These are phyloP conservation scores for Autographa gamma DNA, from an alignment of 2,888 invertebrate genomes.

Conservation along the genomic window DNA sequence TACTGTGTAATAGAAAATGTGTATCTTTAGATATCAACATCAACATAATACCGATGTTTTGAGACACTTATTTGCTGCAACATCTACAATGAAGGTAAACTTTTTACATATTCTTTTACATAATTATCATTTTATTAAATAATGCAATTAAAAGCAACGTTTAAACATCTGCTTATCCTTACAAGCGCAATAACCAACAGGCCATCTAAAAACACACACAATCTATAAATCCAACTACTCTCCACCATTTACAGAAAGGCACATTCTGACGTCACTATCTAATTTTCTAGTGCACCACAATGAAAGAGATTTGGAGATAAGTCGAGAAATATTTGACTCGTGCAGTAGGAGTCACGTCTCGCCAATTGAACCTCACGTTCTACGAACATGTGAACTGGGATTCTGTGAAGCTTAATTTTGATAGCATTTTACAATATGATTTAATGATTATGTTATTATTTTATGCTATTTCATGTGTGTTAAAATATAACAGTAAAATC, in stretches of 20 bases:
- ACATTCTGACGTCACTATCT: neutral
- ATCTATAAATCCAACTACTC: neutral
- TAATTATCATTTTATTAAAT: no score
- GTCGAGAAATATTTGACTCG: conserved; percentile 28
- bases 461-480: neutral
- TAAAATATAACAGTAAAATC: neutral
- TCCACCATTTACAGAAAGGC: neutral
- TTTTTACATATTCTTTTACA: no score
- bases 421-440: conserved; percentile 6
- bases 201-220: neutral
- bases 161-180: no score
- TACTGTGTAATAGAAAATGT: no score
- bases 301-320: conserved; percentile 26
- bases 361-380: conserved; percentile 35
- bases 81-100: no score
- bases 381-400: conserved; percentile 18
- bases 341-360: conserved; percentile 31
- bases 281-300: conserved; percentile 8
- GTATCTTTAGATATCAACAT: no score
- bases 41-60: no score
- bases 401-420: conserved; percentile 21
- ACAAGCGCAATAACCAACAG: neutral
- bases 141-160: no score
- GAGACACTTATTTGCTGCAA: no score
- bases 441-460: neutral